Conservation (phyloP, 92 coral and sea anemone species). For the Palythoa grandiflora region DNA sequence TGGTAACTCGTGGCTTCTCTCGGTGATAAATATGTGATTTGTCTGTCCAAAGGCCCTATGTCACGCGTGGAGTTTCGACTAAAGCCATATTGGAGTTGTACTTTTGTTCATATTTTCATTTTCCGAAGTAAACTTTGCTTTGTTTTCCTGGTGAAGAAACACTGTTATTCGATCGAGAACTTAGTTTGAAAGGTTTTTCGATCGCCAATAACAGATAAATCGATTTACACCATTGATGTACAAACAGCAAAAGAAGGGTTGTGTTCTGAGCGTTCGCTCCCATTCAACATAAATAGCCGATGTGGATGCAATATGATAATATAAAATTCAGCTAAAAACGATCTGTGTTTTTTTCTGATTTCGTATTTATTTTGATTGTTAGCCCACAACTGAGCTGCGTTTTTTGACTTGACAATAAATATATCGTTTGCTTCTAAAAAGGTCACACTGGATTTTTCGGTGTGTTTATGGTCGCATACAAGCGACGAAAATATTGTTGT, state of each 20-base stretch:
- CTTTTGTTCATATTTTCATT: slow-evolving; percentile 67
- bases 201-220: neutral
- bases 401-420: neutral
- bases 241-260: slow-evolving; percentile 9
- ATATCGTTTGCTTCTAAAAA: neutral
- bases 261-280: slow-evolving; percentile 1
- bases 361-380: slow-evolving; percentile 31
- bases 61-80: slow-evolving; percentile 82
- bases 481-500: slow-evolving; percentile 42
- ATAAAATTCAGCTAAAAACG: slow-evolving; percentile 42
- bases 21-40: slow-evolving; percentile 73
- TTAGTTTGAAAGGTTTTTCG: neutral
- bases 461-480: slow-evolving; percentile 20
- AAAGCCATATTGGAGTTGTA: slow-evolving; percentile 82
- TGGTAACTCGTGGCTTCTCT: slow-evolving; percentile 73
- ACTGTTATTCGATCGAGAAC: slow-evolving; percentile 39
- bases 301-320: slow-evolving; percentile 61
- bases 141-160: slow-evolving; percentile 50
- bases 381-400: slow-evolving; percentile 2
- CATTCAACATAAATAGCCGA: slow-evolving; percentile 51
- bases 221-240: neutral
- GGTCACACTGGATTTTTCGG: slow-evolving; percentile 11
- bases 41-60: slow-evolving; percentile 69
- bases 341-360: slow-evolving; percentile 40
- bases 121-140: slow-evolving; percentile 59